These are phyloP conservation scores for Morpho deidamia DNA, from an alignment of 2,888 invertebrate genomes.

Conservation along the genomic window DNA sequence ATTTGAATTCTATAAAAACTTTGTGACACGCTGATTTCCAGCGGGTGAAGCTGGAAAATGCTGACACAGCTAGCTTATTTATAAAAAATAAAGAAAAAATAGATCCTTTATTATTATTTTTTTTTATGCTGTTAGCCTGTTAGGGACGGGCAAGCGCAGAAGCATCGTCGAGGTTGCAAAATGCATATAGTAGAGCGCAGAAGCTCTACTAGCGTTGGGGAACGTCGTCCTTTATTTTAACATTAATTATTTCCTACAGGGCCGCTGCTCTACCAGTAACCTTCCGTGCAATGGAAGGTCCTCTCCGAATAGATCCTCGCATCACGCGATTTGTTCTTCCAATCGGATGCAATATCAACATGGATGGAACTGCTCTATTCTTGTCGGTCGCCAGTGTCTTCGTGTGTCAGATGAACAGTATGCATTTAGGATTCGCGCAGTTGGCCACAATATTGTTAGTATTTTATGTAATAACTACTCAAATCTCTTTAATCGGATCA, in stretches of 20 bases:
- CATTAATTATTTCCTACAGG: constrained; percentile 56
- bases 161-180: too few relatives aligned
- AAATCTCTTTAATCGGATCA: neutral
- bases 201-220: too few relatives aligned
- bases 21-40: too few relatives aligned
- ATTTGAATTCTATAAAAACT: too few relatives aligned
- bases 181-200: too few relatives aligned
- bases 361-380: constrained; percentile 95
- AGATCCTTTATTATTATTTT: too few relatives aligned
- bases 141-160: too few relatives aligned
- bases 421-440: constrained; percentile 88
- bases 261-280: constrained; percentile 94
- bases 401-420: constrained; percentile 93
- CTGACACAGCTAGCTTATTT: too few relatives aligned
- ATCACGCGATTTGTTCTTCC: constrained; percentile 93
- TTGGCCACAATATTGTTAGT: constrained; percentile 91
- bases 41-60: too few relatives aligned
- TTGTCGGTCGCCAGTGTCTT: constrained; percentile 93
- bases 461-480: neutral
- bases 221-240: too few relatives aligned
- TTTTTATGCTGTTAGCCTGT: too few relatives aligned
- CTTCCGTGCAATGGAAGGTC: constrained; percentile 91
- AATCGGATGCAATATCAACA: constrained; percentile 94
- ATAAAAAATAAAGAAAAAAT: too few relatives aligned
- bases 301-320: constrained; percentile 87